Percentiles rank a stretch among this genome's conserved stretches.
Conservation (phyloP, 2,888 invertebrate genomes). For the Hydropsyche betteni region DNA sequence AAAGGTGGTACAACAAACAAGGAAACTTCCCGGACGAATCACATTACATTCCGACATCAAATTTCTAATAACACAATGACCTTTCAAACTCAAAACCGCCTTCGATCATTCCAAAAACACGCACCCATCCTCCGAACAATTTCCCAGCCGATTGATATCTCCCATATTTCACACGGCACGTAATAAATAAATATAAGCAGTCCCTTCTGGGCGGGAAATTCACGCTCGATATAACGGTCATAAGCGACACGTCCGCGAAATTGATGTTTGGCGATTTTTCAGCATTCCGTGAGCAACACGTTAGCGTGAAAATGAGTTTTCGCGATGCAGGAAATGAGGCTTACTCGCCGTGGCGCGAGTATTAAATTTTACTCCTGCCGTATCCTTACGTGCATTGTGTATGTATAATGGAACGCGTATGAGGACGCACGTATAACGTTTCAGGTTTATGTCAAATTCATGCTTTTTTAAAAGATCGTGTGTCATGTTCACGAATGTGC, state of each 20-base stretch:
- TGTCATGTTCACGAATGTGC: neutral
- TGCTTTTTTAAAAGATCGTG: constrained; percentile 2
- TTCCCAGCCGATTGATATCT: too few species aligned
- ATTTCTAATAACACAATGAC: too few species aligned
- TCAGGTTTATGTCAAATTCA: neutral
- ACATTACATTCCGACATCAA: too few species aligned
- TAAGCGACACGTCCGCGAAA: constrained; percentile 36
- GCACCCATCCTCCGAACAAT: too few species aligned
- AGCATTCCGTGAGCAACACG: constrained; percentile 22
- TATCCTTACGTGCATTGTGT: too few species aligned
- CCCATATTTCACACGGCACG: too few species aligned
- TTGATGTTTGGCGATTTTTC: constrained; percentile 35
- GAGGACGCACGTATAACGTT: neutral
- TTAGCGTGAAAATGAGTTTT: constrained; percentile 24
- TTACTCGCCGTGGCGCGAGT: neutral
- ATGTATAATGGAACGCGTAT: neutral
- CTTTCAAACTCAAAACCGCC: too few species aligned
- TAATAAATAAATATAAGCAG: neutral
- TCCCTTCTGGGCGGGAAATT: constrained; percentile 28
- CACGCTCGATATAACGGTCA: constrained; percentile 37
- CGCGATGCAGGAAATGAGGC: neutral
- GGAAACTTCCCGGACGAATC: too few species aligned
- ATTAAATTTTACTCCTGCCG: constrained; percentile 18
- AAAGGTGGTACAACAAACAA: too few species aligned
- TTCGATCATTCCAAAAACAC: too few species aligned